These are phyloP conservation scores for Dasyurus viverrinus DNA, from an alignment of 2,113 vertebrate genomes.

Conservation along the genomic window DNA sequence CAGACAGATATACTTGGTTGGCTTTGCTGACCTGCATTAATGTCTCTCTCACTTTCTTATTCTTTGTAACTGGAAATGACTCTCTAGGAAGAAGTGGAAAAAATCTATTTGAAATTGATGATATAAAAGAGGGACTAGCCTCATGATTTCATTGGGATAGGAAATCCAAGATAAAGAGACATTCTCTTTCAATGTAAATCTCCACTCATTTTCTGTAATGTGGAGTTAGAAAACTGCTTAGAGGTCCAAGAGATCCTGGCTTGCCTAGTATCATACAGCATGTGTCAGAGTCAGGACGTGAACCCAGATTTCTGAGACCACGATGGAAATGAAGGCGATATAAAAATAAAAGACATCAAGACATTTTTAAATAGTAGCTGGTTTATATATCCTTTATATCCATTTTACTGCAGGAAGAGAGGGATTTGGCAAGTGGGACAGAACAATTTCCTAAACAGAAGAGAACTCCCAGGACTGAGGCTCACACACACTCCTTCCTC, in stretches of 20 bases:
- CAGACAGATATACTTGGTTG: background rate
- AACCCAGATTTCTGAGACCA: background rate
- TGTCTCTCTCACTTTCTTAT: background rate
- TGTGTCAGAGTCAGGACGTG: background rate
- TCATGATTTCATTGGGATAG: background rate
- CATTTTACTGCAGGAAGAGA: background rate
- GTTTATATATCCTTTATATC: background rate
- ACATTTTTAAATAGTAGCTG: background rate
- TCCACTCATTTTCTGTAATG: background rate
- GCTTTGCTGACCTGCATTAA: background rate
- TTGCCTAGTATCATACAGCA: background rate
- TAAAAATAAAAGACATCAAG: background rate
- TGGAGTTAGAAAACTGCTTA: background rate
- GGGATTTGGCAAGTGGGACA: background rate
- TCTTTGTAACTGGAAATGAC: background rate
- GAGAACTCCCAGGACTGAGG: background rate
- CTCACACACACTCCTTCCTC: background rate
- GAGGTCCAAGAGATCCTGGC: too few species aligned
- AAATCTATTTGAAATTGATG: background rate
- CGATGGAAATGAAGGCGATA: background rate
- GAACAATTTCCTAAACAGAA: background rate
- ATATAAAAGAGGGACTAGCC: background rate
- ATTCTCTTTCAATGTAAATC: background rate
- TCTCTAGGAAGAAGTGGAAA: background rate
- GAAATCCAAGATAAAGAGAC: background rate